These are phyloP conservation scores for Anarhynchus alexandrinus DNA, from an alignment of 2,113 vertebrate genomes.

Conservation along the genomic window DNA sequence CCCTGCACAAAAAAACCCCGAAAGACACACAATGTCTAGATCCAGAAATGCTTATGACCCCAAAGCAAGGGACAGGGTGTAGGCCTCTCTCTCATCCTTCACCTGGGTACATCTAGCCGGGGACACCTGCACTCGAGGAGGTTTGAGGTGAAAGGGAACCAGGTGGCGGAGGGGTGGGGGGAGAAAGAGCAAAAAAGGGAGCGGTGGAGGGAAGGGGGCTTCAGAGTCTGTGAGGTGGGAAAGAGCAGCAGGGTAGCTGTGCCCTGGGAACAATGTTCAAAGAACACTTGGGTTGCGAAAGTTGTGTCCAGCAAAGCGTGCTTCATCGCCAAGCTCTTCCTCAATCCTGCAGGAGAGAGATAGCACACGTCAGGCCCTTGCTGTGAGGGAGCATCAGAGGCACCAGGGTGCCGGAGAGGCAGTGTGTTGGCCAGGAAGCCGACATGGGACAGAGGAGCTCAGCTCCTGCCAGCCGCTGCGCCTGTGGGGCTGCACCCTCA, in stretches of 20 bases:
- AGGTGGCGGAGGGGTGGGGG: not conserved
- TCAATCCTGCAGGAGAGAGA: constrained; percentile 82
- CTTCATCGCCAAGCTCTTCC: constrained; percentile 89
- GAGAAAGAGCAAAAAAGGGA: constrained; percentile 35
- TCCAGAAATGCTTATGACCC: constrained; percentile 31
- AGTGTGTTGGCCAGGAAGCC: not conserved
- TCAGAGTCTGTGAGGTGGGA: constrained; percentile 54
- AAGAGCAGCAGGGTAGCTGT: constrained; percentile 41
- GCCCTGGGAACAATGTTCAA: constrained; percentile 66
- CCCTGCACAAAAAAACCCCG: not conserved
- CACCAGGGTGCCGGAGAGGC: accelerated
- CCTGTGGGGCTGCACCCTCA: not conserved
- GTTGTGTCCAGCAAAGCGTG: constrained; percentile 90
- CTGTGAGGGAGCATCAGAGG: not conserved
- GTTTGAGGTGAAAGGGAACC: not conserved
- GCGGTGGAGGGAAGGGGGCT: not conserved
- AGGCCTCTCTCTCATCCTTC: constrained; percentile 22
- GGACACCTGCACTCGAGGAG: not conserved
- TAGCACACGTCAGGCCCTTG: not conserved
- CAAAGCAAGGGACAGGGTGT: not conserved
- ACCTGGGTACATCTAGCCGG: constrained; percentile 7
- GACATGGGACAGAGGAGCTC: not conserved
- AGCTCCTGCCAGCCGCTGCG: not conserved
- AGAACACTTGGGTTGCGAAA: constrained; percentile 91
- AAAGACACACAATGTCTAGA: constrained; percentile 13